These are phyloP conservation scores for Hymenopus coronatus DNA, from an alignment of 2,888 invertebrate species.

Conservation along the genomic window DNA sequence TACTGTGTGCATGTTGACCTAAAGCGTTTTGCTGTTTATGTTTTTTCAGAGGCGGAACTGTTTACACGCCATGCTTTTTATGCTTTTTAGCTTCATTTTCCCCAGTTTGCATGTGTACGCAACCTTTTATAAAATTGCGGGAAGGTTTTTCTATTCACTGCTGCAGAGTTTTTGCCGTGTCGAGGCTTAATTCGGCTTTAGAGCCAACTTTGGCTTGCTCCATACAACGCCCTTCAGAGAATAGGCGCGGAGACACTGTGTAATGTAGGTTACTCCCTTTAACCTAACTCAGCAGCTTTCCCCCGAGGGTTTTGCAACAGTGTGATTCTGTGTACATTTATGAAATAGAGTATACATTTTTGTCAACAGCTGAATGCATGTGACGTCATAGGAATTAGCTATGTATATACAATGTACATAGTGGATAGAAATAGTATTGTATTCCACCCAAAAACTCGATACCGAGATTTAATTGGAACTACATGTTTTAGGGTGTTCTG, in stretches of 20 bases:
- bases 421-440: too few species aligned
- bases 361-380: too few species aligned
- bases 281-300: not conserved
- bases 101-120: not conserved
- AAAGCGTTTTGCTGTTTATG: not conserved
- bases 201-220: not conserved
- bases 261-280: not conserved
- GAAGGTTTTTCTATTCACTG: not conserved
- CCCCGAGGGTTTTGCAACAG: too few species aligned
- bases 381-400: too few species aligned
- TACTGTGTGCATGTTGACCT: not conserved
- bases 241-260: not conserved
- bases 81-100: not conserved
- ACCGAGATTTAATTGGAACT: too few species aligned
- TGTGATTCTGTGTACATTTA: too few species aligned
- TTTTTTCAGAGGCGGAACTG: not conserved
- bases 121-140: not conserved
- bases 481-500: too few species aligned
- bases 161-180: not conserved
- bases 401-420: too few species aligned
- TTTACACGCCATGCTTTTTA: not conserved
- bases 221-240: not conserved
- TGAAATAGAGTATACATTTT: too few species aligned
- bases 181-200: not conserved
- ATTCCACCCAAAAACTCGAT: too few species aligned